Evolutionary conservation across 2,797 vertebrate genomes (phyloP), one percentile per base, ranked within the genome.

Genomic region (Acipenser oxyrinchus): DNA sequence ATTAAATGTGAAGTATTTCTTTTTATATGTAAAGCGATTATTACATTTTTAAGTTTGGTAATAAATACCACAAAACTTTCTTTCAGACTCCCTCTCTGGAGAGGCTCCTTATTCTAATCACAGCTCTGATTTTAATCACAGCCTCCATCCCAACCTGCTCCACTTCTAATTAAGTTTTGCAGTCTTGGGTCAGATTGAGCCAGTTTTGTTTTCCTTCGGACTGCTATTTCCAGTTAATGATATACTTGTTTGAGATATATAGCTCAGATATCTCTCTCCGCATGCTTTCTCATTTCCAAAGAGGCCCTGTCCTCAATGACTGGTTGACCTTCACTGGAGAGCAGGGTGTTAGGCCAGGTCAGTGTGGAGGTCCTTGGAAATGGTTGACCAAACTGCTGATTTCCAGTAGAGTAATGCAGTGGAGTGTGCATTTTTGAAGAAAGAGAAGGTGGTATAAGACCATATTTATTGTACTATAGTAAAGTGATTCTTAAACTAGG

Each of bases 11-110:
- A 37, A 37, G 37, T 5, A 37, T 37, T 37, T 37, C 37, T 37
- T 37, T 37, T 37, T 37, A 37, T 37, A 37, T 37, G 37, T 37
- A 37, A 37, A 37, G 37, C 5, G 37, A 4, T 37, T 37, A 37
- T 37, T 37, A 5, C 37, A 37, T 37, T 37, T 37, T 37, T 18
- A 74, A 75, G 83, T 78, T 78, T 73, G 72, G 48, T 68, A 67
- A 2, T 6, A 51, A 79, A 82, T 79, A 74, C 67, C n/a, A 72
- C 78, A 76, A 71, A 66, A 69, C 71, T 10, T 68, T 15, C 12
- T 50, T 64, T 59, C 65, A 0, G 69, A 71, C 66, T 72, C 69
- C 70, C 75, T 76, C 68, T 0, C 62, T 66, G 75, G 67, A 59
- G 57, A 57, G n/a, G 57, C 65, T 50, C 55, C 65, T 37, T 37